Percentiles rank a stretch among this genome's conserved stretches.
These are phyloP conservation scores for Lepidocolaptes lacrymiger DNA, from an alignment of 2,797 vertebrate species.

Conservation along the genomic window DNA sequence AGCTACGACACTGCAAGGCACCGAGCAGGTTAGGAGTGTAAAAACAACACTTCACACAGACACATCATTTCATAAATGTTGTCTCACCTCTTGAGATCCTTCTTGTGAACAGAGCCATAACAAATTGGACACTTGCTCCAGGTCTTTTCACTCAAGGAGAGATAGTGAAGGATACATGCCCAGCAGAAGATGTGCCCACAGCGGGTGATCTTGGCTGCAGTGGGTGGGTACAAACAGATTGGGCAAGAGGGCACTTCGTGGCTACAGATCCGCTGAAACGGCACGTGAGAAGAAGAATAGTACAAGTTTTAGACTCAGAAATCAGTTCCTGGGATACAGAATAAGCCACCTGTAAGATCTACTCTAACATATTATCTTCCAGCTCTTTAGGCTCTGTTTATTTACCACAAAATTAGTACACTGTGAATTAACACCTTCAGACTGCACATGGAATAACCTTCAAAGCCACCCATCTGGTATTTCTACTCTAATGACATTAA, in stretches of 20 bases:
- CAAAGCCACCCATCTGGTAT: background rate
- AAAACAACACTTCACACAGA: background rate
- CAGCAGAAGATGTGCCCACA: conserved; percentile 99
- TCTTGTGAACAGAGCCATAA: conserved; percentile 90
- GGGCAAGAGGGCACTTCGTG: conserved; percentile 98
- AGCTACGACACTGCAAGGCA: conserved; percentile 87
- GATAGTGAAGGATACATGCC: conserved; percentile 97
- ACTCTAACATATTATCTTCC: background rate
- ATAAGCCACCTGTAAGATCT: background rate
- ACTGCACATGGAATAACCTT: background rate
- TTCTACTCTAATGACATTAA: background rate
- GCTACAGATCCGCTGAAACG: conserved; percentile 93
- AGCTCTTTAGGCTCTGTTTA: background rate
- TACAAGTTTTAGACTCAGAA: background rate
- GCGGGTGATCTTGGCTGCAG: conserved; percentile 94
- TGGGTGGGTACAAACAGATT: conserved; percentile 95
- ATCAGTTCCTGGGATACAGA: background rate
- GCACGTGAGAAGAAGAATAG: background rate
- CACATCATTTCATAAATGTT: background rate
- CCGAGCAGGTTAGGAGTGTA: background rate
- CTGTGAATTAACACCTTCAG: background rate
- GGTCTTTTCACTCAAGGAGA: conserved; percentile 92
- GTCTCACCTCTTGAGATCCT: conserved; percentile 93
- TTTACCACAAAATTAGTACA: background rate
- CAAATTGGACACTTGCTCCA: conserved; percentile 99